Evolutionary conservation across 1,140 invertebrate species (phyloP), one percentile per base, ranked within the genome.

Genomic region (Heliconius melpomene): DNA sequence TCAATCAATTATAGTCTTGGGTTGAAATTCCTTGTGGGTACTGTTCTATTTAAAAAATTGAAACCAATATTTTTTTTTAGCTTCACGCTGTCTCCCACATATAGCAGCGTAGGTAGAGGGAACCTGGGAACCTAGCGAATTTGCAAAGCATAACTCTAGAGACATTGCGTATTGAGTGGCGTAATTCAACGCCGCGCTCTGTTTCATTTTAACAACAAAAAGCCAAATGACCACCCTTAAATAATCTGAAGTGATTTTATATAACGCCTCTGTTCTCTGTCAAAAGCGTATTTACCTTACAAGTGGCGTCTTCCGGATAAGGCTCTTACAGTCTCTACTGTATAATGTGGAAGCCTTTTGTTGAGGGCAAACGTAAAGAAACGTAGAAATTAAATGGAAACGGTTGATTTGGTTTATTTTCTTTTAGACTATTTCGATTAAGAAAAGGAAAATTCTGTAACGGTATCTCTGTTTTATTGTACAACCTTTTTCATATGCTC

Each of bases 251-350:
- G 72, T 84, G 83, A 84, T 82, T 84, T 85, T 77, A 81, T 80
- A 76, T 82, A 79, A 85, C 87, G 87, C 83, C 75, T 87, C 82
- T 83, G 82, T 83, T 83, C 79, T 82, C 75, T 77, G 72, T 52
- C 46, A 85, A 90, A 92, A 78, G 83, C 74, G 87, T 89, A 91
- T 91, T 91, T 90, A 91, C 90, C 89, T 91, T 88, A 92, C 90
- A 91, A 93, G 91, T 90, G 88, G 85, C 84, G 84, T 91, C 90
- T 93, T 93, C 92, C 92, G 92, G 87, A 89, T 91, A 90, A 90
- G 88, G 84, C 85, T 87, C 86, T 88, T 89, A 88, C 81, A 89
- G 87, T 86, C 86, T 86, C 85, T 86, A 87, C 86, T 78, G 86
- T 85, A 85, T 91, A 92, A 91, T 91, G 90, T 90, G 89, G 82